These are phyloP conservation scores for Magallana angulata DNA, from an alignment of 1,140 invertebrate species.

Conservation along the genomic window DNA sequence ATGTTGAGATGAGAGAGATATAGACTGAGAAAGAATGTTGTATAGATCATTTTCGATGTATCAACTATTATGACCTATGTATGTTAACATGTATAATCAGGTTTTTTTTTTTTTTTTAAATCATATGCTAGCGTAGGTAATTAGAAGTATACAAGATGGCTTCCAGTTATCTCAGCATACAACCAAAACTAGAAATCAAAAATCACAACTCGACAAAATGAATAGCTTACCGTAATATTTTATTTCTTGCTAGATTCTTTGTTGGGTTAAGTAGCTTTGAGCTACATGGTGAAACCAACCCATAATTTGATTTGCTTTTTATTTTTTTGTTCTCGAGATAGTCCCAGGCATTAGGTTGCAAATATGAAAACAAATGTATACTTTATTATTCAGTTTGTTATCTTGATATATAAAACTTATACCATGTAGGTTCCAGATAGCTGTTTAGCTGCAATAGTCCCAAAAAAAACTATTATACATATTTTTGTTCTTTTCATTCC, in stretches of 20 bases:
- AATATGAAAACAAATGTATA: neutral
- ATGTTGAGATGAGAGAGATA: neutral
- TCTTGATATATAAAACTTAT: neutral
- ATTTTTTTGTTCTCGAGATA: neutral
- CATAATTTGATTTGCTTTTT: slow-evolving; percentile 3
- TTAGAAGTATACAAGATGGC: slow-evolving; percentile 31
- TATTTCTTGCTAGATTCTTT: neutral
- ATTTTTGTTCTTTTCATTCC: slow-evolving; percentile 32
- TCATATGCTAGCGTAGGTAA: neutral
- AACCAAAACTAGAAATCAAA: slow-evolving; percentile 37
- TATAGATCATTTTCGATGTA: slow-evolving; percentile 12
- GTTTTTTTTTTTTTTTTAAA: slow-evolving; percentile 5
- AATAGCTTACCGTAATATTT: neutral
- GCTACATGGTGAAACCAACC: slow-evolving; percentile 20
- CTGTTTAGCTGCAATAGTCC: neutral
- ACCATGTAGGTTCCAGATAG: slow-evolving; percentile 20
- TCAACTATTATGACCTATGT: neutral
- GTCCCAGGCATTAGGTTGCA: slow-evolving; percentile 26
- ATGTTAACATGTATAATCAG: neutral
- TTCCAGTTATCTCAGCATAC: slow-evolving; percentile 33
- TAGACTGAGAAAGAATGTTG: neutral
- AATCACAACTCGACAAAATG: neutral
- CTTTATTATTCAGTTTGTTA: neutral
- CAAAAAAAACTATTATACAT: neutral
- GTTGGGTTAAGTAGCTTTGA: slow-evolving; percentile 3